A percentile compares a stretch with the other conserved stretches of the same genome.
These are phyloP conservation scores for Brachionus calyciflorus DNA, from an alignment of 1,140 invertebrate species.

Conservation along the genomic window DNA sequence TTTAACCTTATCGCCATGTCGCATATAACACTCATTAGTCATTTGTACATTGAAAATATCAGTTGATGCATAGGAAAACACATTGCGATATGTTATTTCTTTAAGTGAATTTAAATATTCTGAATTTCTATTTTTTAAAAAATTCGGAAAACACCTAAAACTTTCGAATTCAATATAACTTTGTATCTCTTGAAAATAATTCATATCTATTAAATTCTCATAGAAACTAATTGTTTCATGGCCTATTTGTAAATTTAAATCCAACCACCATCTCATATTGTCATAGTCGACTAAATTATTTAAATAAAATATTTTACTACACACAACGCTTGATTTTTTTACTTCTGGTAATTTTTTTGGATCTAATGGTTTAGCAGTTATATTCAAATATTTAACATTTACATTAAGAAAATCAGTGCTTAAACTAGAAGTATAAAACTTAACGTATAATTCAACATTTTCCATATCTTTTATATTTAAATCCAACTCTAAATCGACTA, in stretches of 20 bases:
- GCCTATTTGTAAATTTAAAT: background rate
- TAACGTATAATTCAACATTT: background rate
- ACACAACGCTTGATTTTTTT: background rate
- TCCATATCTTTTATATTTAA: background rate
- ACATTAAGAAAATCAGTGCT: background rate
- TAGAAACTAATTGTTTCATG: background rate
- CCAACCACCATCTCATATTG: slow-evolving; percentile 14
- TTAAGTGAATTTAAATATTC: slow-evolving; percentile 6
- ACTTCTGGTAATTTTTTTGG: too few species aligned
- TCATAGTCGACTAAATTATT: background rate
- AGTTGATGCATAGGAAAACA: slow-evolving; percentile 15
- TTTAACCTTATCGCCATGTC: background rate
- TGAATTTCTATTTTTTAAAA: background rate
- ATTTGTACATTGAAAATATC: slow-evolving; percentile 10
- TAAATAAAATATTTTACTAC: slow-evolving; percentile 29
- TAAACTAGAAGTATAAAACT: background rate
- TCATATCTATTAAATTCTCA: slow-evolving; percentile 7
- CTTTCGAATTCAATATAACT: background rate
- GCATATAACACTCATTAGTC: slow-evolving; percentile 24
- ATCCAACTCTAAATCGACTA: background rate
- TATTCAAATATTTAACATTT: background rate
- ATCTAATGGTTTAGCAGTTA: too few species aligned
- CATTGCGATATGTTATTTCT: slow-evolving; percentile 6
- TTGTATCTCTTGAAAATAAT: background rate
- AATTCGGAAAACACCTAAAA: slow-evolving; percentile 36